A percentile compares a stretch with the other conserved stretches of the same genome.
These are phyloP conservation scores for Ceratotherium simum DNA, from an alignment of 2,113 vertebrate species.

Conservation along the genomic window DNA sequence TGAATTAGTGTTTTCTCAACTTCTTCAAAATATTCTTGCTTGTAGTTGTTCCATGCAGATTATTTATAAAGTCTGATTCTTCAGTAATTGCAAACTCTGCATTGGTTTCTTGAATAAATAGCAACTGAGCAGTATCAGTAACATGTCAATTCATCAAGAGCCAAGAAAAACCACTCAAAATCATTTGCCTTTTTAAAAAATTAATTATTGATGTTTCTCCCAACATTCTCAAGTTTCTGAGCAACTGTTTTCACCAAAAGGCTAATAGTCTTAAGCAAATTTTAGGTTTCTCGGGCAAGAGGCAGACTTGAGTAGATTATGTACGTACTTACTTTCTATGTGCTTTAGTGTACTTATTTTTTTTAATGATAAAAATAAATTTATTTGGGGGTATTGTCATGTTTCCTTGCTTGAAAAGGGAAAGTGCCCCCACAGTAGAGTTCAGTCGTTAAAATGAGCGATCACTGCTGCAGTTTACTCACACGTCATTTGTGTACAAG, in stretches of 20 bases:
- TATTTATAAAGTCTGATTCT: background rate
- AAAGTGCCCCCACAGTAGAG: background rate
- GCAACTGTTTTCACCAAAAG: background rate
- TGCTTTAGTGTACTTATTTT: background rate
- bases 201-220: background rate
- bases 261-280: background rate
- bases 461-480: background rate
- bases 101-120: background rate
- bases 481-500: background rate
- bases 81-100: background rate
- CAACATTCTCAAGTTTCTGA: background rate
- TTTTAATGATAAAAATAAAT: constrained; percentile 36
- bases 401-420: background rate
- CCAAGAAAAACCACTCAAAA: constrained; percentile 14
- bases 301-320: background rate
- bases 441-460: background rate
- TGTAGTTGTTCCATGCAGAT: background rate
- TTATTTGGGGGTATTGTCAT: background rate
- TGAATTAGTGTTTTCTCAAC: background rate
- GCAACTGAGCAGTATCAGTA: background rate
- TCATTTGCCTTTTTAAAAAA: background rate
- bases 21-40: background rate
- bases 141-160: background rate
- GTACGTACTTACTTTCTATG: background rate
- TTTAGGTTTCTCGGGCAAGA: background rate